Base-by-base conservation (phyloP, 2,797 vertebrate species). In the Ambastaia sidthimunki region DNA sequence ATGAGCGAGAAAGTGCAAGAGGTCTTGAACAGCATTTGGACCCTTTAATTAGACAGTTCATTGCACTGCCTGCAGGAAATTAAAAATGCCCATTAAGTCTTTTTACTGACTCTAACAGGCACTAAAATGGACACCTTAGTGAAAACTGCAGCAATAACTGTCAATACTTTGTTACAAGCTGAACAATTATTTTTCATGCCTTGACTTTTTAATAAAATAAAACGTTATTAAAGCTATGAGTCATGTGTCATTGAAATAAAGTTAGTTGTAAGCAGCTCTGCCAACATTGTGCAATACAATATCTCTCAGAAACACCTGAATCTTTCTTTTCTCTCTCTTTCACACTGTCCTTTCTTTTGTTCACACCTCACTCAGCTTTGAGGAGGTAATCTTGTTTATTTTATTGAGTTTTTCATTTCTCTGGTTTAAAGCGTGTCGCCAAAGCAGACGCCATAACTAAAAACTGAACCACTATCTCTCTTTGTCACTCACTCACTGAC, bases 321-420 rank as follows among this genome's bases (percentile, higher is more conserved):
- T 47, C 37, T 23, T 2, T 67, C 76, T 83, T 83, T 68, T 80
- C 85, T 81, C 77, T 84, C 73, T 81, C 80, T 78, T 68, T 75
- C 15, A 68, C 4, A 19, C 19, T 15, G 1, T 48, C 19, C 31
- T 89, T 77, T 28, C 52, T 31, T 13, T 10, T 65, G 37, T 66
- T 76, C 84, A 83, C 71, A 78, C 83, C 77, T 77, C 78, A 82
- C 76, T 77, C 57, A 62, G 70, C 86, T 91, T 82, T 89, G 9
- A 75, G 37, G 59, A 89, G 91, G 90, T 89, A 90, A 91, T 87
- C 89, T 89, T 84, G 84, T 87, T 89, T 84, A 88, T 91, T 91
- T 91, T 76, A 86, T 91, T 90, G 89, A 91, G 90, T 89, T 86
- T 44, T 71, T 71, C 75, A 88, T 83, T 89, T 87, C 86, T 87